A percentile compares a stretch with the other conserved stretches of the same genome.
Evolutionary conservation across 2,797 vertebrate species (phyloP).

Genomic region (Leptodactylus fallax): DNA sequence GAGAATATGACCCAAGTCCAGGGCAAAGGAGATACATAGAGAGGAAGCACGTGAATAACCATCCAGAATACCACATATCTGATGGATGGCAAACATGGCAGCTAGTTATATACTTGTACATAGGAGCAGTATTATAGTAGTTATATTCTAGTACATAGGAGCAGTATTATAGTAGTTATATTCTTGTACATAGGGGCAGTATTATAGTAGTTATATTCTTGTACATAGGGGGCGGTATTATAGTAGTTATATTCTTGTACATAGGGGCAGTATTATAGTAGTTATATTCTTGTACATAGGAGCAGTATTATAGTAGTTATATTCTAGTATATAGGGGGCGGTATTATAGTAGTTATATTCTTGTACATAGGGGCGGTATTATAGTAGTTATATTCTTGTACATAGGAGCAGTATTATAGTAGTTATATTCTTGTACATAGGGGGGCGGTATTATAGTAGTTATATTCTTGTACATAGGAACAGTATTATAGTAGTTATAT

Average conservation of each 20-base stretch:
- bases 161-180: conserved; percentile 4
- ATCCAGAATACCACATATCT: neutral
- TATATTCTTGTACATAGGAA: neutral
- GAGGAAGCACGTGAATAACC: neutral
- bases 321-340: too few relatives aligned
- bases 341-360: too few relatives aligned
- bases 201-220: conserved; percentile 11
- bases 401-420: neutral
- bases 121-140: conserved; percentile 9
- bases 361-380: neutral
- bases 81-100: neutral
- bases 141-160: neutral
- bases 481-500: conserved; percentile 9
- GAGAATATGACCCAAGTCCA: neutral
- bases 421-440: neutral
- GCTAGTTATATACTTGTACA: neutral
- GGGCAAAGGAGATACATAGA: neutral
- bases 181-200: neutral
- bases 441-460: conserved; percentile 6
- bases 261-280: neutral
- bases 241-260: neutral
- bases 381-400: conserved; percentile 9
- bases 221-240: neutral
- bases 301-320: too few relatives aligned
- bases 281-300: too few relatives aligned